Evolutionary conservation across 2,797 vertebrate species (phyloP).

Genomic region (Aulostomus chinensis): DNA sequence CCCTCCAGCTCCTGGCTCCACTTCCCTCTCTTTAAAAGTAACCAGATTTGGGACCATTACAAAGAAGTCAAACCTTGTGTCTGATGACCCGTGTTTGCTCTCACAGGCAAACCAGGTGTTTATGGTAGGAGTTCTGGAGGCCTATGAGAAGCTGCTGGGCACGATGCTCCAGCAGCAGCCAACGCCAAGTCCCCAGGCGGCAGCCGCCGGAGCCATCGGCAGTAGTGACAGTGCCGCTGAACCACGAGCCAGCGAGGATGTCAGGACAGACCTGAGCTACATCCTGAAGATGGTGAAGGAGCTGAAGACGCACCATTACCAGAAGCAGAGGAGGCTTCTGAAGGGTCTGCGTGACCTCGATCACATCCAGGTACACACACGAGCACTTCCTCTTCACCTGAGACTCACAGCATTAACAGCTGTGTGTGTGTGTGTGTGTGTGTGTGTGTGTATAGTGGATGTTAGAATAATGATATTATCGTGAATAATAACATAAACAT

Average conservation of each 20-base stretch:
- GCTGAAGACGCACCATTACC: constrained; percentile 4
- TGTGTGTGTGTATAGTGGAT: too few relatives aligned
- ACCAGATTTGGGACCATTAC: too few relatives aligned
- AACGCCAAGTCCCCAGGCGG: background rate
- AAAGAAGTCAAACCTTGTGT: background rate
- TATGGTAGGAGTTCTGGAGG: constrained; percentile 43
- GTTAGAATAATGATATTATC: too few relatives aligned
- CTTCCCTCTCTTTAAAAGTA: background rate
- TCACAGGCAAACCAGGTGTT: constrained; percentile 39
- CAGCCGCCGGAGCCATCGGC: accelerated
- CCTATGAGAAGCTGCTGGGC: constrained; percentile 45
- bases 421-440: too few relatives aligned
- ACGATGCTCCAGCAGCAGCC: constrained; percentile 50
- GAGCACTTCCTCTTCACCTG: constrained; percentile 10
- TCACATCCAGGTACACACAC: constrained; percentile 51
- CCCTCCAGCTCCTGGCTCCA: too few relatives aligned
- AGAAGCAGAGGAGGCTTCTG: constrained; percentile 36
- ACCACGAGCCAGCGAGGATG: accelerated
- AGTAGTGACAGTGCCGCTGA: accelerated
- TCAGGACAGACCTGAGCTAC: constrained; percentile 11
- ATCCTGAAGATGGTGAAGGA: constrained; percentile 28
- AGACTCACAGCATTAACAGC: background rate
- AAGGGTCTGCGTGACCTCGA: constrained; percentile 6
- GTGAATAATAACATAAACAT: too few relatives aligned
- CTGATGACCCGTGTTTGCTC: background rate